Evolutionary conservation across 2,797 vertebrate genomes (phyloP), one percentile per base, ranked within the genome.

Genomic region (Arremon aurantiirostris): DNA sequence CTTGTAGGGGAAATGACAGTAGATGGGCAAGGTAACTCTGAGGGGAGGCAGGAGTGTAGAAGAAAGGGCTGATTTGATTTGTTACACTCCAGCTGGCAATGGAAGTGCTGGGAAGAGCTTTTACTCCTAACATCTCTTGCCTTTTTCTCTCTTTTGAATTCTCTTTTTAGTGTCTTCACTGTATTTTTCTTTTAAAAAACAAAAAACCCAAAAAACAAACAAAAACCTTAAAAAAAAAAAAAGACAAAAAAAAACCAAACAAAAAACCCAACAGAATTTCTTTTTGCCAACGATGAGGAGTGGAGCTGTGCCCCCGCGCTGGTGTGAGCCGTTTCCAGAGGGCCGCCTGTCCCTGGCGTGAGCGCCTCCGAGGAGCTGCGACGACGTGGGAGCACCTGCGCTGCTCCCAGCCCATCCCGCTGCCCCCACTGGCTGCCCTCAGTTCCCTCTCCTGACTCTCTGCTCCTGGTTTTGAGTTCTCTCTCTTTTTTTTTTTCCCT

Each of bases 161-260:
- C 32, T 42, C 47, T 89, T 83, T 92, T 60, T 86, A 98, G 98
- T 98, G 97, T 98, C 98, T 98, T 98, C 98, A 98, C 98, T 98
- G 98, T 98, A 98, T 98, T 98, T 98, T 98, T 97, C 96, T 97
- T 98, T 95, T 92, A 97, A 97, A 95, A 96, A 96, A 95, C 44
- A 91, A 94, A 77, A 96, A 95, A 77, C 59, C 86, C 81, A 84
- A 90, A 90, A 91, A 86, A 42, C 75, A 94, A 63, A 94, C 30
- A 92, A 96, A 90, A 96, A 96, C 82, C 86, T 37, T 77, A 83
- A 93, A 94, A 94, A 94, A 93, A 37, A 86, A 92, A 69, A 68
- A 85, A 21, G 52, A 94, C 11, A 85, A 94, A 88, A 95, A 85
- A 46, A 63, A 44, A 21, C 19, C 41, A 68, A 89, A 70, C 50